Percentiles rank a stretch among this genome's conserved stretches.
Conservation (phyloP, 2,797 vertebrate genomes). For the Mus minutoides region DNA sequence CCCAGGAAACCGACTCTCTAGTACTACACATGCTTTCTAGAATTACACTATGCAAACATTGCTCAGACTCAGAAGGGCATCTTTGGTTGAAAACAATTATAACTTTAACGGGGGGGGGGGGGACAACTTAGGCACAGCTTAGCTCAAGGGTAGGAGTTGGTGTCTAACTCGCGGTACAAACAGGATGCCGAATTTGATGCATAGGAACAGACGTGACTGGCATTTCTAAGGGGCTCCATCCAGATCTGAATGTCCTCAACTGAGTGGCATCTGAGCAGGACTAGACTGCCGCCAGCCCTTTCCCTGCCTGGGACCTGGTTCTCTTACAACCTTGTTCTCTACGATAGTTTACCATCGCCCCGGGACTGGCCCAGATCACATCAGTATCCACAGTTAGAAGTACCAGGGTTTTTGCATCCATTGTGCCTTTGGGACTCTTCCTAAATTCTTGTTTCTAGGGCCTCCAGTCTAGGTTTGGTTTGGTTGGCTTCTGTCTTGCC, state of each 20-base stretch:
- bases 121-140: neutral
- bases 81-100: neutral
- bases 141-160: neutral
- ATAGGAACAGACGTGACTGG: neutral
- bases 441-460: neutral
- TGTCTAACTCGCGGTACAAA: neutral
- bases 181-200: neutral
- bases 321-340: neutral
- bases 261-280: too few species aligned
- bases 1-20: neutral
- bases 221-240: neutral
- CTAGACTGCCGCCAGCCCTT: neutral
- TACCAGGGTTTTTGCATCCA: neutral
- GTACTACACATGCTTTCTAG: neutral
- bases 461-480: neutral
- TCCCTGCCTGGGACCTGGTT: neutral
- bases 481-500: neutral
- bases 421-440: neutral
- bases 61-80: neutral
- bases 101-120: neutral
- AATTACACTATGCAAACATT: neutral
- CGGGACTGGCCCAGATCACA: neutral
- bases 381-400: neutral
- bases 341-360: neutral
- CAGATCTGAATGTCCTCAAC: neutral